Evolutionary conservation across 2,797 vertebrate genomes (phyloP).

Genomic region (Parambassis ranga): DNA sequence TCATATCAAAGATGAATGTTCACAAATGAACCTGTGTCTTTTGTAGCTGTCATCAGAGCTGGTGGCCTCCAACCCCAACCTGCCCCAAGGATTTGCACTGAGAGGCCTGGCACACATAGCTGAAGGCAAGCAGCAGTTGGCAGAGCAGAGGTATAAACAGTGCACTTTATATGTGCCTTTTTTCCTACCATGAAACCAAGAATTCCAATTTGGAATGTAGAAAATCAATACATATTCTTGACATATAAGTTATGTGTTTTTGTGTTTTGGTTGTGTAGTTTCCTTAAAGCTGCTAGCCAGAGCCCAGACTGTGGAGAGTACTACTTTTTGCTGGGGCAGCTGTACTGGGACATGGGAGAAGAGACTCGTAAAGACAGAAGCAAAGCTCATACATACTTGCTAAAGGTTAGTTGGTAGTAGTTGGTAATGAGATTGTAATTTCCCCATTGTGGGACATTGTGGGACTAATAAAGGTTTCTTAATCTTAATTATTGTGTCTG

Average conservation of each 20-base stretch:
- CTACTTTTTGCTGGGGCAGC: slow-evolving; percentile 86
- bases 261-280: slow-evolving; percentile 74
- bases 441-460: too few relatives aligned
- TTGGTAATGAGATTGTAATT: too few relatives aligned
- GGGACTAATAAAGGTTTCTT: too few relatives aligned
- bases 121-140: slow-evolving; percentile 81
- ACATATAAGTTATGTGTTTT: neutral
- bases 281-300: slow-evolving; percentile 82
- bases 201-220: neutral
- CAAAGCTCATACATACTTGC: slow-evolving; percentile 89
- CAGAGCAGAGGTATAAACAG: slow-evolving; percentile 86
- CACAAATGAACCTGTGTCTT: neutral
- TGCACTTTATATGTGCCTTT: neutral
- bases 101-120: slow-evolving; percentile 80
- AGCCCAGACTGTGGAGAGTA: slow-evolving; percentile 83
- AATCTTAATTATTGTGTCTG: too few relatives aligned
- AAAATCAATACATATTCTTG: neutral
- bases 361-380: slow-evolving; percentile 88
- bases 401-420: slow-evolving; percentile 84
- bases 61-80: slow-evolving; percentile 77
- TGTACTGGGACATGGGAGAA: slow-evolving; percentile 93
- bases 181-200: neutral
- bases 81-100: slow-evolving; percentile 82
- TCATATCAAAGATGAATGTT: neutral
- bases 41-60: slow-evolving; percentile 86